Evolutionary conservation across 1,140 invertebrate genomes (phyloP).

Genomic region (Antheraea mylitta): DNA sequence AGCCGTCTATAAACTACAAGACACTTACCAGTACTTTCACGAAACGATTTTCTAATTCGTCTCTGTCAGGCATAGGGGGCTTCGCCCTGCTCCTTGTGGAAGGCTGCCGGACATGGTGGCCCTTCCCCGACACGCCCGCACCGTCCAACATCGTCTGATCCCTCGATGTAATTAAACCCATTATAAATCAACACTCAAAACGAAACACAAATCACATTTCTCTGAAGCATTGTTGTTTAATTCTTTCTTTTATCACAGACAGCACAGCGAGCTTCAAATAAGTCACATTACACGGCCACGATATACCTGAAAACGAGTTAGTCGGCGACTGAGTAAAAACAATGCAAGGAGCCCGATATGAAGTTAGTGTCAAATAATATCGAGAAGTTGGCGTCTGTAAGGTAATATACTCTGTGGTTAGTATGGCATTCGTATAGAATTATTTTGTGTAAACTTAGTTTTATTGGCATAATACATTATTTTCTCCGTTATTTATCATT

Average conservation of each 20-base stretch:
- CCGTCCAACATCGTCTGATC: conserved; percentile 76
- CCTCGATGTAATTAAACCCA: conserved; percentile 77
- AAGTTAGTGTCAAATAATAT: conserved; percentile 28
- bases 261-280: conserved; percentile 50
- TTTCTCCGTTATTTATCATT: too few species aligned
- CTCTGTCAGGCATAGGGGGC: conserved; percentile 92
- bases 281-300: conserved; percentile 46
- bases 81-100: conserved; percentile 87
- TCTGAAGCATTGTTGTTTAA: conserved; percentile 40
- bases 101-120: conserved; percentile 82
- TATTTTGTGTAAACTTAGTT: too few species aligned
- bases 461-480: too few species aligned
- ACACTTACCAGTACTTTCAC: conserved; percentile 95
- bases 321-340: conserved; percentile 26
- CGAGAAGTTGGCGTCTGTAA: conserved; percentile 1
- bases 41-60: conserved; percentile 93
- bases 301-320: conserved; percentile 27
- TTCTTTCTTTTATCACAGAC: conserved; percentile 69
- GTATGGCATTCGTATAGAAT: too few species aligned
- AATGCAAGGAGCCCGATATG: conserved; percentile 29
- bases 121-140: conserved; percentile 65
- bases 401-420: background rate
- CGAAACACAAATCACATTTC: conserved; percentile 54
- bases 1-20: conserved; percentile 14
- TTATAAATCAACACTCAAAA: conserved; percentile 64